Evolutionary conservation across 2,113 vertebrate genomes (phyloP).

Genomic region (Fulmarus glacialis): DNA sequence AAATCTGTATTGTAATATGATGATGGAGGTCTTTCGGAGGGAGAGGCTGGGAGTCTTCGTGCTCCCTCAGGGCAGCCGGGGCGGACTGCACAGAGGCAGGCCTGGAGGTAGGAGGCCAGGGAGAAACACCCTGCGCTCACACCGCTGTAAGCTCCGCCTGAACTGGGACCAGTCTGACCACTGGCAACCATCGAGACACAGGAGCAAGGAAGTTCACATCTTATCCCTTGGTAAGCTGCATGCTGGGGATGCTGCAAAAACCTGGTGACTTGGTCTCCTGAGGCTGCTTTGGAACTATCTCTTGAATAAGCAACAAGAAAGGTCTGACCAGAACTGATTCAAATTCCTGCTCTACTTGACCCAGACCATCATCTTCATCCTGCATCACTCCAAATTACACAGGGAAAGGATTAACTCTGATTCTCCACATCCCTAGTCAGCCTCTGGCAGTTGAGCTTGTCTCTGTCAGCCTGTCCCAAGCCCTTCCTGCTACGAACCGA

Average conservation of each 20-base stretch:
- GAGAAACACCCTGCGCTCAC: accelerated
- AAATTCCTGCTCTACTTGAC: background rate
- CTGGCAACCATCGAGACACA: background rate
- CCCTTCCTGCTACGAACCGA: background rate
- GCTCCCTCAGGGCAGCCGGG: background rate
- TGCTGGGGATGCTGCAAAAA: background rate
- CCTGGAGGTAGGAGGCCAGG: background rate
- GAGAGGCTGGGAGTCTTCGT: too few relatives aligned
- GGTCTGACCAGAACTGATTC: background rate
- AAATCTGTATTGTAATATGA: background rate
- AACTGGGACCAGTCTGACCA: background rate
- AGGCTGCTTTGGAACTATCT: background rate
- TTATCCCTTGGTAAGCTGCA: accelerated
- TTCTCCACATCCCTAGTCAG: accelerated
- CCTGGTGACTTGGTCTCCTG: background rate
- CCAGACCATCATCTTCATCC: background rate
- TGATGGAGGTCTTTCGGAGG: background rate
- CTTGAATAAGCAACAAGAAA: background rate
- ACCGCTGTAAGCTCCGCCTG: accelerated
- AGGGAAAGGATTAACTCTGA: background rate
- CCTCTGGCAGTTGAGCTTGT: background rate
- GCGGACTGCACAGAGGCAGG: background rate
- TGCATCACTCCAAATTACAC: background rate
- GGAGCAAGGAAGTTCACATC: background rate
- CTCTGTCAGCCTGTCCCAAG: background rate